phyloP scores from a whole-genome alignment of 2,113 vertebrate genomes.

The Sorex araneus region DNA sequence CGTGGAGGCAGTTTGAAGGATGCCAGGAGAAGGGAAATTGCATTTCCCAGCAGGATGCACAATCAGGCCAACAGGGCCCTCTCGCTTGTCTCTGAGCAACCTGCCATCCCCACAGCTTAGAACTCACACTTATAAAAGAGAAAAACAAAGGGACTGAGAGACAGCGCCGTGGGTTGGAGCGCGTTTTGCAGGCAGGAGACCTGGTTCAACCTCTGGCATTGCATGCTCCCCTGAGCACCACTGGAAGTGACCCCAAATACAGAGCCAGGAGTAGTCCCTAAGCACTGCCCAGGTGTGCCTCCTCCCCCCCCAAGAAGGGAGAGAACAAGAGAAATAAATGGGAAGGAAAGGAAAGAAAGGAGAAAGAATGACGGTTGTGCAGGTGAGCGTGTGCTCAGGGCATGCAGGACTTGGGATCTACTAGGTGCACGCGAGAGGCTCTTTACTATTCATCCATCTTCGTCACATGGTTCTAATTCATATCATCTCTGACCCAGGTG shows the following conservation, averaged over 20 bases:
- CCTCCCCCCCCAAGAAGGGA: not conserved
- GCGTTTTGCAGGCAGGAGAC: not conserved
- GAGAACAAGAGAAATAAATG: not conserved
- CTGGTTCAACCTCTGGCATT: too few species aligned
- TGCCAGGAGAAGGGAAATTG: not conserved
- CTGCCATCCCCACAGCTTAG: constrained; percentile 30
- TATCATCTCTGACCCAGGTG: constrained; percentile 76
- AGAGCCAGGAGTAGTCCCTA: too few species aligned
- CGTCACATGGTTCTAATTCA: constrained; percentile 77
- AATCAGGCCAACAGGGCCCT: not conserved
- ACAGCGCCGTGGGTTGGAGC: not conserved
- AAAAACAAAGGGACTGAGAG: not conserved
- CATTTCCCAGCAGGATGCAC: not conserved
- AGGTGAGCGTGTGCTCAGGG: not conserved
- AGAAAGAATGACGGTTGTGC: not conserved
- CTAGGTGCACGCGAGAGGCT: constrained; percentile 66
- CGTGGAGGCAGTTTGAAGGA: not conserved
- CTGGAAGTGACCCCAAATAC: too few species aligned
- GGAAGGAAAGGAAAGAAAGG: too few species aligned
- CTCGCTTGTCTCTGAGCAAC: not conserved
- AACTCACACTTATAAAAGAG: not conserved
- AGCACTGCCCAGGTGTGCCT: too few species aligned
- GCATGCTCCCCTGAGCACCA: too few species aligned
- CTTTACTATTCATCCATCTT: not conserved
- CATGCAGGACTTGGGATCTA: not conserved